Conservation (phyloP, 2,797 vertebrate genomes). For the Rhinatrema bivittatum region DNA sequence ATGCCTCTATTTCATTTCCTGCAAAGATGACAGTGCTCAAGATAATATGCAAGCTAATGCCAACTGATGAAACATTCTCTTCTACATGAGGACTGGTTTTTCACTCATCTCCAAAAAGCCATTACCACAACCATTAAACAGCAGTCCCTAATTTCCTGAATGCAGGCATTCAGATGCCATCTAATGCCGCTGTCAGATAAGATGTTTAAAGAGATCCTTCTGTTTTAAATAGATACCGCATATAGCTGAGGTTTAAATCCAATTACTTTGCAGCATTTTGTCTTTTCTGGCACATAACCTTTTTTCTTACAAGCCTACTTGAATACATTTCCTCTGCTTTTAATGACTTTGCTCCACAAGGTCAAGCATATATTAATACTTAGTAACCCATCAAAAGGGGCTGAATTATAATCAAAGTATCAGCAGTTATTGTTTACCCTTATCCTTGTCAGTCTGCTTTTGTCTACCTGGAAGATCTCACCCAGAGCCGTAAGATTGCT, state of each 20-base stretch:
- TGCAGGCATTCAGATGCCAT: neutral
- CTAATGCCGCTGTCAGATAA: neutral
- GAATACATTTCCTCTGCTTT: constrained; percentile 8
- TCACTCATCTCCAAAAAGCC: too few species aligned
- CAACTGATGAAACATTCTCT: too few species aligned
- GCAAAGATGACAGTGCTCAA: too few species aligned
- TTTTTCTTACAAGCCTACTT: constrained; percentile 1
- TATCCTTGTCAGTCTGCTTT: too few species aligned
- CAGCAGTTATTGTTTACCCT: neutral
- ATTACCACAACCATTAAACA: too few species aligned
- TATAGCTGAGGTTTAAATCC: neutral
- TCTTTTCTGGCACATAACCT: neutral
- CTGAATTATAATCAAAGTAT: neutral
- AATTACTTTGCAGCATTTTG: neutral
- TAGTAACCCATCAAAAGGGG: constrained; percentile 6
- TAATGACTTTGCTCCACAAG: neutral
- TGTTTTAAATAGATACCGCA: too few species aligned
- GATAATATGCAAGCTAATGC: too few species aligned
- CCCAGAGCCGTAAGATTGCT: too few species aligned
- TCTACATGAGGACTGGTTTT: too few species aligned
- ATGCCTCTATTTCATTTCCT: too few species aligned
- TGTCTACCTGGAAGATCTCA: too few species aligned
- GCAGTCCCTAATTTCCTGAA: too few species aligned
- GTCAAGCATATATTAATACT: constrained; percentile 4
- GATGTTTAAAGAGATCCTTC: neutral